These are phyloP conservation scores for Hermaeophaga mercurialis DNA, from an alignment of 2,888 invertebrate species.

Conservation along the genomic window DNA sequence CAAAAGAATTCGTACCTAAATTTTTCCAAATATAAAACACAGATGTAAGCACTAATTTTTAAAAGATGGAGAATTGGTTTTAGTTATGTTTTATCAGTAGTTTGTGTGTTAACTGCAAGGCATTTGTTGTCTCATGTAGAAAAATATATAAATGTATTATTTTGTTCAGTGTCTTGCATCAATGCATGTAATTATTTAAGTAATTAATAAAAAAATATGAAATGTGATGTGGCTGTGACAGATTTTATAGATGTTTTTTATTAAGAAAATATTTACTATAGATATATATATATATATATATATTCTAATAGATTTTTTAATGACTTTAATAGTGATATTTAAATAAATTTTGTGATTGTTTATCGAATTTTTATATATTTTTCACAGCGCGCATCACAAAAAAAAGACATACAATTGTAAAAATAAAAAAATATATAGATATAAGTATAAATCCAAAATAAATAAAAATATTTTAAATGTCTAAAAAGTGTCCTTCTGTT, in stretches of 20 bases:
- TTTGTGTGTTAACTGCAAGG: slow-evolving; percentile 11
- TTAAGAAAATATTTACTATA: background rate
- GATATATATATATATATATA: no score
- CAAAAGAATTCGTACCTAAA: slow-evolving; percentile 19
- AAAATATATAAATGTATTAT: background rate
- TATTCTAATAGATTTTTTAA: slow-evolving; percentile 2
- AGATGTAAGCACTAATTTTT: slow-evolving; percentile 12
- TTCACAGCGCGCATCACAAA: slow-evolving; percentile 6
- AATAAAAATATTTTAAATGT: background rate
- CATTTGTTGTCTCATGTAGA: background rate
- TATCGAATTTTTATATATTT: background rate
- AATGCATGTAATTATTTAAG: slow-evolving; percentile 1
- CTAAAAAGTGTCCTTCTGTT: slow-evolving; percentile 10
- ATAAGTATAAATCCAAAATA: background rate
- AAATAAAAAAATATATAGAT: slow-evolving; percentile 4
- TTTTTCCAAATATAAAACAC: background rate
- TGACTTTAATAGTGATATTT: slow-evolving; percentile 1
- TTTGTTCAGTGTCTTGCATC: slow-evolving; percentile 5
- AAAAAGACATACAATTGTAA: slow-evolving; percentile 6
- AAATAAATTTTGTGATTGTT: slow-evolving; percentile 7
- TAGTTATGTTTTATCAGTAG: slow-evolving; percentile 5
- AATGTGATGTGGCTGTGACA: slow-evolving; percentile 1
- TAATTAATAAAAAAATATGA: background rate
- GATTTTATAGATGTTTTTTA: slow-evolving; percentile 4
- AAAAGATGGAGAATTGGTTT: slow-evolving; percentile 5